phyloP scores from a whole-genome alignment of 2,888 invertebrate genomes.

The Smittia aterrima region DNA sequence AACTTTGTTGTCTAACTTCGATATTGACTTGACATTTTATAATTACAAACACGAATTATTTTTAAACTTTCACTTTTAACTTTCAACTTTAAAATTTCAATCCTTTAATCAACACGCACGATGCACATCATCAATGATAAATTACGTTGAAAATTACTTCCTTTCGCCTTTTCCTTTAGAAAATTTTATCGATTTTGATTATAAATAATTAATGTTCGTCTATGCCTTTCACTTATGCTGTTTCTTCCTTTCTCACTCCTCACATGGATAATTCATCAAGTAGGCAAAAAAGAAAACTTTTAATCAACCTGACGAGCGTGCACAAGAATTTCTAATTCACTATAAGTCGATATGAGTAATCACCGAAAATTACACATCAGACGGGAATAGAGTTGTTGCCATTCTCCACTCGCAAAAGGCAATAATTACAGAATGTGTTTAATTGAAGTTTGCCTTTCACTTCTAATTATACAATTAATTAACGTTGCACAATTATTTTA shows the following conservation, averaged over 20 bases:
- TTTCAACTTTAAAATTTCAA: neutral
- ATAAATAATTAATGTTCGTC: neutral
- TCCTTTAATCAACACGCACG: neutral
- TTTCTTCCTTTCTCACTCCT: neutral
- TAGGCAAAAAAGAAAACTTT: neutral
- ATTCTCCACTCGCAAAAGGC: neutral
- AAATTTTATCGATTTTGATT: neutral
- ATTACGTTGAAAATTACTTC: neutral
- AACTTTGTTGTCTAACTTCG: neutral
- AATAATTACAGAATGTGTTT: neutral
- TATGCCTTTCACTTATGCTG: neutral
- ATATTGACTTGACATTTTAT: neutral
- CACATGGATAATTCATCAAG: neutral
- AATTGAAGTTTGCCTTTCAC: neutral
- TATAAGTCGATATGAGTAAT: neutral
- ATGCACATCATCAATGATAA: slow-evolving; percentile 19
- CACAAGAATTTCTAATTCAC: neutral
- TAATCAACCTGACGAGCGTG: neutral
- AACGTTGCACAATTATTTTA: slow-evolving; percentile 9
- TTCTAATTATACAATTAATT: slow-evolving; percentile 16
- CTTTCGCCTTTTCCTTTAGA: neutral
- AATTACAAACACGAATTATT: neutral
- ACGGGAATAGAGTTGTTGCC: neutral
- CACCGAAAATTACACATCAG: neutral
- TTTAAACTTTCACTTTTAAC: neutral